phyloP scores from a whole-genome alignment of 2,888 invertebrate genomes.

The Cyaniris semiargus region DNA sequence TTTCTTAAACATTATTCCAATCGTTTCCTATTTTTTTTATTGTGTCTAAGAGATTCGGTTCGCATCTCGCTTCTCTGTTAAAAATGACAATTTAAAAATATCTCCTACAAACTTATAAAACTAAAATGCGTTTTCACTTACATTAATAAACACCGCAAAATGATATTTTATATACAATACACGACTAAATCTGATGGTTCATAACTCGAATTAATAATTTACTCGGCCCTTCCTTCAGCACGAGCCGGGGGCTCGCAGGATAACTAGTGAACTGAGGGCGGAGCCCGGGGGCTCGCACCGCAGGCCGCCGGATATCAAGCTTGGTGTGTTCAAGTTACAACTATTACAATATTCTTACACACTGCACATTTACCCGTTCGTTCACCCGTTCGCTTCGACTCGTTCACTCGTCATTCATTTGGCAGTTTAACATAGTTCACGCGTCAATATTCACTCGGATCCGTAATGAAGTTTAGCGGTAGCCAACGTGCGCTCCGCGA shows the following conservation, averaged over 20 bases:
- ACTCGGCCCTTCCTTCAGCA: constrained; percentile 60
- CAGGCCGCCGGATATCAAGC: constrained; percentile 62
- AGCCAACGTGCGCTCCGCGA: constrained; percentile 37
- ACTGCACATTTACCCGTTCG: constrained; percentile 45
- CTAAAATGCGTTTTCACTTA: constrained; percentile 80
- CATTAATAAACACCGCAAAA: constrained; percentile 74
- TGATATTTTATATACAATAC: constrained; percentile 78
- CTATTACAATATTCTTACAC: constrained; percentile 63
- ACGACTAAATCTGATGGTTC: constrained; percentile 73
- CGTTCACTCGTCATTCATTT: constrained; percentile 56
- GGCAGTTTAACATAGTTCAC: constrained; percentile 72
- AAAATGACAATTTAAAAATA: constrained; percentile 77
- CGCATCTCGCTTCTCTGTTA: constrained; percentile 71
- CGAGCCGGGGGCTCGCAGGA: constrained; percentile 48
- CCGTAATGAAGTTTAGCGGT: constrained; percentile 50
- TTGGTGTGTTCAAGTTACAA: constrained; percentile 74
- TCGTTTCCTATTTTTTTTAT: constrained; percentile 79
- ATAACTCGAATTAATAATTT: constrained; percentile 69
- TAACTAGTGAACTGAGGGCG: constrained; percentile 15
- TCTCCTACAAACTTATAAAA: constrained; percentile 78
- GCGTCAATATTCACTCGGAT: constrained; percentile 71
- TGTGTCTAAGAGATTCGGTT: constrained; percentile 77
- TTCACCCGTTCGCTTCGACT: constrained; percentile 41
- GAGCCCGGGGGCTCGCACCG: constrained; percentile 56
- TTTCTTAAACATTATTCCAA: constrained; percentile 80